phyloP scores from a whole-genome alignment of 2,113 vertebrate species.

The Antennarius striatus region DNA sequence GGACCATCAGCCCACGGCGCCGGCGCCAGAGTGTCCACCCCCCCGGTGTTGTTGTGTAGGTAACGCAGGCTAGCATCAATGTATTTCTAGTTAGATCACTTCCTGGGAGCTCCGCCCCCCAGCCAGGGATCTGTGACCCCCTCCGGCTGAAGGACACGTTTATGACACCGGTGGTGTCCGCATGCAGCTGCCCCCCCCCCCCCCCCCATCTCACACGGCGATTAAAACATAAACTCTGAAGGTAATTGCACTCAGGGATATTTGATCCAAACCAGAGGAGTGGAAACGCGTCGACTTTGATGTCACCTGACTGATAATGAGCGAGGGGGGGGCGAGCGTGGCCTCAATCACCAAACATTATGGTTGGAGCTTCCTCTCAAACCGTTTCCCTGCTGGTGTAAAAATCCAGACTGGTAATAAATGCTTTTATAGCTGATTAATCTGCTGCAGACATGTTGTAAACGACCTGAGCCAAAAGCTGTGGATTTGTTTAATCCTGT shows the following conservation, averaged over 20 bases:
- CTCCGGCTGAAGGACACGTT: conserved; percentile 64
- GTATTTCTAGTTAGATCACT: background rate
- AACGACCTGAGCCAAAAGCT: conserved; percentile 63
- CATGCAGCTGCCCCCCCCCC: conserved; percentile 54
- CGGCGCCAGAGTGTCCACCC: too few relatives aligned
- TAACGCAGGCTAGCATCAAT: too few relatives aligned
- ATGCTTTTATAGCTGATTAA: conserved; percentile 72
- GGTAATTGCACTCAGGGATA: conserved; percentile 69
- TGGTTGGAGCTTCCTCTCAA: conserved; percentile 65
- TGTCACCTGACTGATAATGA: conserved; percentile 74
- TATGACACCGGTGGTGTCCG: conserved; percentile 44
- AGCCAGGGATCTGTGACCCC: too few relatives aligned
- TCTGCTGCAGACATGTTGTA: conserved; percentile 70
- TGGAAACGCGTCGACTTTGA: conserved; percentile 61
- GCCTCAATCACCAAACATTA: conserved; percentile 75
- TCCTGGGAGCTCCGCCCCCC: conserved; percentile 18
- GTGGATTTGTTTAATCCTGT: conserved; percentile 25
- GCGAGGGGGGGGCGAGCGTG: conserved; percentile 55
- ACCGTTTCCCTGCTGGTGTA: conserved; percentile 55
- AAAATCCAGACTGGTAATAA: conserved; percentile 65
- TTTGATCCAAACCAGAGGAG: conserved; percentile 57
- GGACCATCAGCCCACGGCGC: too few relatives aligned
- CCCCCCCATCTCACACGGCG: conserved; percentile 53
- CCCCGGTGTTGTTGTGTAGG: too few relatives aligned
- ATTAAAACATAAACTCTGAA: conserved; percentile 74